Evolutionary conservation across 2,113 vertebrate genomes (phyloP).

Genomic region (Mellivora capensis): DNA sequence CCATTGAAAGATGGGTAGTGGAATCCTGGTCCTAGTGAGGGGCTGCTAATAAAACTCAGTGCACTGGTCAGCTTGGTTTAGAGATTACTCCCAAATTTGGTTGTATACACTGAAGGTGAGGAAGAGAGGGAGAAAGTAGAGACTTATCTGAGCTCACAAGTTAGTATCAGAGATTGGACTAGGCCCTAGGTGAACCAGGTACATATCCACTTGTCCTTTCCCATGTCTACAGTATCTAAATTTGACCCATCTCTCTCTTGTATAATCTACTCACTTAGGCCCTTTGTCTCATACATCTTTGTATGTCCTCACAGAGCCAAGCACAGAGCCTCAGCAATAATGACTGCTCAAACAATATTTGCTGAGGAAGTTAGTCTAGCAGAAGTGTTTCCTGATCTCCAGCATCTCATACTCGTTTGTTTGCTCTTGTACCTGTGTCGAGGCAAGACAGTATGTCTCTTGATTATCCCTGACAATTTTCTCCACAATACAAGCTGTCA

Average conservation of each 20-base stretch:
- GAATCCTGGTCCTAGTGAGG: conserved; percentile 43
- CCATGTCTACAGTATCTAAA: not conserved
- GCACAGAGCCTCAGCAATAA: not conserved
- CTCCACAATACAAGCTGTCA: conserved; percentile 63
- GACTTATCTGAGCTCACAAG: not conserved
- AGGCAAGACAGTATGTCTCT: not conserved
- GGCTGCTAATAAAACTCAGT: not conserved
- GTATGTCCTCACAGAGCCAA: not conserved
- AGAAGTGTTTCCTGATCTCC: not conserved
- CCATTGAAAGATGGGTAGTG: conserved; percentile 56
- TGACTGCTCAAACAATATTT: not conserved
- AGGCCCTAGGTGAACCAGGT: not conserved
- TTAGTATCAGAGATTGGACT: not conserved
- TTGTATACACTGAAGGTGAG: not conserved
- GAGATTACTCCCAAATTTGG: not conserved
- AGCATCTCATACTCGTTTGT: not conserved
- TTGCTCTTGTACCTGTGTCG: not conserved
- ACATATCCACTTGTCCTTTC: too few relatives aligned
- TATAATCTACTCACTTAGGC: not conserved
- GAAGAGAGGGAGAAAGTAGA: not conserved
- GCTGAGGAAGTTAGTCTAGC: not conserved
- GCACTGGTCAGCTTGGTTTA: not conserved
- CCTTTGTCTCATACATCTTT: not conserved
- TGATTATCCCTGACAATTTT: conserved; percentile 24
- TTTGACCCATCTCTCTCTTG: not conserved